These are phyloP conservation scores for Falcunculus frontatus DNA, from an alignment of 2,113 vertebrate species.

Conservation along the genomic window DNA sequence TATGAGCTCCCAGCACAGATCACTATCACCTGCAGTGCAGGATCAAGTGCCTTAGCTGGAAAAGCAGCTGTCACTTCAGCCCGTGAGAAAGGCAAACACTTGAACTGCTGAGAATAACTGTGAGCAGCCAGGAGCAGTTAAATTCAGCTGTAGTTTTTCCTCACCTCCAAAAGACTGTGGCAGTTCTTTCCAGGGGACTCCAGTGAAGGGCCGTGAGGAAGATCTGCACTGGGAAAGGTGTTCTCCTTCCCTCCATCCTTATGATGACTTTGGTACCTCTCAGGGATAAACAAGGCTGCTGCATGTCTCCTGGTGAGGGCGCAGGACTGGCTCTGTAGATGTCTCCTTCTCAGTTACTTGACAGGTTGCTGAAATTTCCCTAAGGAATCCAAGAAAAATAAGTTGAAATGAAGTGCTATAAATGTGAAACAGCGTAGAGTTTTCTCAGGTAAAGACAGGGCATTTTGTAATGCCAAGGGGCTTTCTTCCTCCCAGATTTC, in stretches of 20 bases:
- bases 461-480: neutral
- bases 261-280: neutral
- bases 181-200: neutral
- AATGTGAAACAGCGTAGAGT: neutral
- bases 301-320: neutral
- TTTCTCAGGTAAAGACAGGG: constrained; percentile 5
- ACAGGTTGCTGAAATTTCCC: neutral
- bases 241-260: neutral
- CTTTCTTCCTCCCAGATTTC: constrained; percentile 3
- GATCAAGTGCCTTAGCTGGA: neutral
- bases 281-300: neutral
- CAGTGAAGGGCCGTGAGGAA: neutral
- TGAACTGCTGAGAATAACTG: neutral
- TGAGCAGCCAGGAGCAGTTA: neutral
- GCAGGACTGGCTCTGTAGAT: neutral
- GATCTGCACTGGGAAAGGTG: neutral
- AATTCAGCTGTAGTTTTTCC: neutral
- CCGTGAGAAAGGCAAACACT: neutral
- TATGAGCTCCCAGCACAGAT: neutral
- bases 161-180: neutral
- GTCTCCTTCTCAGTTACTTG: neutral
- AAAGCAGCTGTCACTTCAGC: neutral
- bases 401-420: neutral
- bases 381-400: neutral
- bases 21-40: neutral